Evolutionary conservation across 2,888 invertebrate species (phyloP).

Genomic region (Brenthis hecate): DNA sequence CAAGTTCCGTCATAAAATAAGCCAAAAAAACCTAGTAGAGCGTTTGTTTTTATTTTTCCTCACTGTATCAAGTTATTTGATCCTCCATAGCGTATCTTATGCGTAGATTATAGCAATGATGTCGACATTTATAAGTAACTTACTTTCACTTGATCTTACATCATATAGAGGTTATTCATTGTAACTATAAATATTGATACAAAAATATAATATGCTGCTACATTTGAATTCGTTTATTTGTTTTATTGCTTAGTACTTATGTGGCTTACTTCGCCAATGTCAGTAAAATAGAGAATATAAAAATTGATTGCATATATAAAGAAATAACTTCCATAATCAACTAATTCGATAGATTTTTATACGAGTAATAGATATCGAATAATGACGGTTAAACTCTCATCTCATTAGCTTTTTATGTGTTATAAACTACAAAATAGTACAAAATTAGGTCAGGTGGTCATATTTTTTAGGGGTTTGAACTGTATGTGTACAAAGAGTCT

Average conservation of each 20-base stretch:
- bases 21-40: background rate
- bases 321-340: too few species aligned
- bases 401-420: too few species aligned
- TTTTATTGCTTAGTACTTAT: background rate
- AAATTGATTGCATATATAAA: too few species aligned
- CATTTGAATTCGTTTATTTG: background rate
- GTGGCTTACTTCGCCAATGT: background rate
- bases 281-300: background rate
- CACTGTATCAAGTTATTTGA: background rate
- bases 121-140: conserved; percentile 18
- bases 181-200: background rate
- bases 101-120: conserved; percentile 26
- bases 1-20: background rate
- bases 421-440: too few species aligned
- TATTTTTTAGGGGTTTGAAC: too few species aligned
- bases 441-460: too few species aligned
- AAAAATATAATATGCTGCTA: background rate
- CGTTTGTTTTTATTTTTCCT: background rate
- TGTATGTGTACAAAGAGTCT: too few species aligned
- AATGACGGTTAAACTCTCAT: too few species aligned
- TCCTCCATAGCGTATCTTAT: conserved; percentile 14
- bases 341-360: too few species aligned
- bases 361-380: too few species aligned
- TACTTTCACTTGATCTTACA: conserved; percentile 34
- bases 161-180: conserved; percentile 16